These are phyloP conservation scores for Pelmatolapia mariae DNA, from an alignment of 2,113 vertebrate species.

Conservation along the genomic window DNA sequence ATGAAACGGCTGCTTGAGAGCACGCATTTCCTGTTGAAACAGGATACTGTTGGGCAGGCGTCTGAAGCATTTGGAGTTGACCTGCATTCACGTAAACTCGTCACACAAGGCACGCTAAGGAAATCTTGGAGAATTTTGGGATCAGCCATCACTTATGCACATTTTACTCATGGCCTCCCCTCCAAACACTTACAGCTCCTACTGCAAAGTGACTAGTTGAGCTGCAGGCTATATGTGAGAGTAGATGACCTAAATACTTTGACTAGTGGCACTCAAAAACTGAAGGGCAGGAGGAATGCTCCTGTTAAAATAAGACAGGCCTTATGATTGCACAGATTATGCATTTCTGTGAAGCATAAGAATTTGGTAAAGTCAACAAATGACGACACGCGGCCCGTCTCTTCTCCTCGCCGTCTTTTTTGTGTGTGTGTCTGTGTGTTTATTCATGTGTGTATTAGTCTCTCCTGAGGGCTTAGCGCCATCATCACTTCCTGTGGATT, in stretches of 20 bases:
- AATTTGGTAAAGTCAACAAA: slow-evolving; percentile 4
- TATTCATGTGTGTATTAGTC: slow-evolving; percentile 19
- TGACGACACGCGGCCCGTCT: slow-evolving; percentile 8
- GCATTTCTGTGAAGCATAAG: background rate
- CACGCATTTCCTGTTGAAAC: slow-evolving; percentile 11
- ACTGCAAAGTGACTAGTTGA: background rate
- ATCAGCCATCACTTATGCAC: background rate
- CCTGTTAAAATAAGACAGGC: background rate
- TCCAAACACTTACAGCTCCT: background rate
- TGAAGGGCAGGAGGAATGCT: background rate
- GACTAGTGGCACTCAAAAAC: background rate
- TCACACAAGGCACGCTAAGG: background rate
- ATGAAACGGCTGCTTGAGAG: background rate
- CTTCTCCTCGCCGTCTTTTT: background rate
- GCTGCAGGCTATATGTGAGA: background rate
- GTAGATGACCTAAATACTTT: slow-evolving; percentile 19
- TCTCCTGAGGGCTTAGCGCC: slow-evolving; percentile 57
- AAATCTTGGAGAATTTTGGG: background rate
- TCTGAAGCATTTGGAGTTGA: background rate
- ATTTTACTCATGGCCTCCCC: background rate
- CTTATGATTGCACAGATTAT: background rate
- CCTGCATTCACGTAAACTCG: background rate
- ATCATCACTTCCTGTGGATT: slow-evolving; percentile 81
- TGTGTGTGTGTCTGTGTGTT: background rate
- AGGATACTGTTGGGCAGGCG: background rate